Base-by-base conservation (phyloP, 1,140 invertebrate genomes). In the Nephila pilipes region DNA sequence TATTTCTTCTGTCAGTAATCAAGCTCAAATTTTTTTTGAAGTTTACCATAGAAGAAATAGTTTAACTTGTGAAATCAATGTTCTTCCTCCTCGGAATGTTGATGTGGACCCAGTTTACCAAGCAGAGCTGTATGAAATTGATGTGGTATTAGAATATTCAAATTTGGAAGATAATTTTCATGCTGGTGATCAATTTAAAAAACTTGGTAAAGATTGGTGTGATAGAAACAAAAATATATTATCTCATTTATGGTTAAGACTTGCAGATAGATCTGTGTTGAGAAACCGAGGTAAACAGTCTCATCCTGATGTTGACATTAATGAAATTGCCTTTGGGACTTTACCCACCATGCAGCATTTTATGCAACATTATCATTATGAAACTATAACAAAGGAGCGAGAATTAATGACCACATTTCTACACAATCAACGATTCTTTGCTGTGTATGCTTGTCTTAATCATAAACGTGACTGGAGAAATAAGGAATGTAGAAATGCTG, bases 361-460 rank as follows among this genome's bases (percentile, higher is more conserved):
- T 55, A 93, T 93, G 92, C 69, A 93, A 22, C 87, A 93, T 63
- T 93, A 93, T 58, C 36, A 38, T 65, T 93, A 93, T 88, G 80
- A 88, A 89, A 55, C 32, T 38, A 79, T 36, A 87, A 38, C 60
- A 22, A 38, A 16, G 38, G 58, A 88, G 5, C 38, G 29, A 81
- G 92, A 93, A 46, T n/a, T 93, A 55, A 93, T 88, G 85, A 8
- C 36, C n/a, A 81, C 92, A 22, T 93, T 93, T 57, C 83, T 63
- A 2, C 92, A 93, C 36, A 89, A 75, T 83, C 85, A 89, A 32
- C 29, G 80, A 25, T 55, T 38, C 5, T 88, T 93, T 79, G 25
- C 60, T 65, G n/a, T 93, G 22, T 93, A 63, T 89, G 46, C 85
- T 1, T 93, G 91, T 60, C 46, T 93, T 20, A 83, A 58, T 18